These are phyloP conservation scores for Lochmaea crataegi DNA, from an alignment of 2,888 invertebrate genomes.

Conservation along the genomic window DNA sequence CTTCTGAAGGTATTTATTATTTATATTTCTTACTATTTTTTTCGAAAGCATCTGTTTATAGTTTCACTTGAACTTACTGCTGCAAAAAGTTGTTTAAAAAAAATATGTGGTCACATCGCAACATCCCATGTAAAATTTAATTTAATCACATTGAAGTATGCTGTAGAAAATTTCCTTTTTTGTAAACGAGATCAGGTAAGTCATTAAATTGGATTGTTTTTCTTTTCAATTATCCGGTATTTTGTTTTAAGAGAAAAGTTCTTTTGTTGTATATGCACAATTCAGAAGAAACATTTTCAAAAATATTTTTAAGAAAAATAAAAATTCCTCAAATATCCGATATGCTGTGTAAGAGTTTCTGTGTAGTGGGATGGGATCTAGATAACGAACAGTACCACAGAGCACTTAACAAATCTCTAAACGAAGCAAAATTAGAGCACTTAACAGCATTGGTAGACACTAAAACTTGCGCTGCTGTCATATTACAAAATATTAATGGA, in stretches of 20 bases:
- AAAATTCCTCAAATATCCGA: conserved; percentile 44
- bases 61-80: conserved; percentile 46
- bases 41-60: neutral
- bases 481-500: conserved; percentile 31
- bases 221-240: neutral
- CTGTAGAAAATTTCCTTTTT: conserved; percentile 45
- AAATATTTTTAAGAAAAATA: conserved; percentile 51
- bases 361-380: conserved; percentile 57
- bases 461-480: conserved; percentile 18
- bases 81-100: conserved; percentile 46
- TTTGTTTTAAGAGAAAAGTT: conserved; percentile 50
- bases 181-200: conserved; percentile 42
- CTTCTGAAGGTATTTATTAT: neutral
- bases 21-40: neutral
- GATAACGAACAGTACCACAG: conserved; percentile 48
- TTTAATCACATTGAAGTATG: conserved; percentile 48
- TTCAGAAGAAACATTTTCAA: conserved; percentile 51
- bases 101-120: conserved; percentile 39
- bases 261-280: conserved; percentile 56
- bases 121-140: conserved; percentile 49
- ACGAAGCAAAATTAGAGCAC: conserved; percentile 45
- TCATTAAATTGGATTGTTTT: conserved; percentile 6
- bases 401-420: conserved; percentile 48
- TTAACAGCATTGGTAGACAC: conserved; percentile 42
- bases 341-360: conserved; percentile 50